Conservation (phyloP, 2,888 invertebrate genomes). For the Sisyra terminalis region DNA sequence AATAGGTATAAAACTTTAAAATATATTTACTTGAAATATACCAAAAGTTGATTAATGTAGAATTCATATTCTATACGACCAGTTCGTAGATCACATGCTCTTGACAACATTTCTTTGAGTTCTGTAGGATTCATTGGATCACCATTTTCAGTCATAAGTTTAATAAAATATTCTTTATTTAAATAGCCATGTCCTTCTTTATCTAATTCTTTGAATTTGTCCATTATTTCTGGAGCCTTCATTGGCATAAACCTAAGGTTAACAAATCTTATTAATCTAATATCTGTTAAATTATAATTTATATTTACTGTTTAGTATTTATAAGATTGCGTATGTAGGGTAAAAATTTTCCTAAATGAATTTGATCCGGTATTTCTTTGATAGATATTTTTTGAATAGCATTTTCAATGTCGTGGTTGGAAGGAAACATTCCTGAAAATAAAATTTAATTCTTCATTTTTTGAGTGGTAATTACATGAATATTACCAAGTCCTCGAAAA, state of each 20-base stretch:
- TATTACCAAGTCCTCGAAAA: not conserved
- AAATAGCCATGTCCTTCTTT: slow-evolving; percentile 57
- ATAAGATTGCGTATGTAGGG: not conserved
- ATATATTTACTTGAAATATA: slow-evolving; percentile 22
- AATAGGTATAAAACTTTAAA: not conserved
- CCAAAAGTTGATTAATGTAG: slow-evolving; percentile 74
- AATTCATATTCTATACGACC: slow-evolving; percentile 72
- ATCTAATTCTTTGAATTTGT: slow-evolving; percentile 75
- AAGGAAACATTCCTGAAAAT: not conserved
- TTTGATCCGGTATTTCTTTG: not conserved
- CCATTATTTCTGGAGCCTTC: slow-evolving; percentile 63
- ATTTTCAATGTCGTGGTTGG: not conserved
- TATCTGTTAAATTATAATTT: too few species aligned
- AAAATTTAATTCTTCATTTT: not conserved
- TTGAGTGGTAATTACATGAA: not conserved
- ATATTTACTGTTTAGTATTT: too few species aligned
- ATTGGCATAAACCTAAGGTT: slow-evolving; percentile 61
- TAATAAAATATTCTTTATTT: slow-evolving; percentile 55
- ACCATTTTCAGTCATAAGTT: slow-evolving; percentile 72
- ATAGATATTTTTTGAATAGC: not conserved
- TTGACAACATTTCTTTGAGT: slow-evolving; percentile 79
- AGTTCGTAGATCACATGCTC: slow-evolving; percentile 66
- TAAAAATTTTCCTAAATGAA: not conserved
- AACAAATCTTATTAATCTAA: not conserved
- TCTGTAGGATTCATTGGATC: slow-evolving; percentile 86